phyloP scores from a whole-genome alignment of 2,888 invertebrate genomes.

The Hetaerina titia region DNA sequence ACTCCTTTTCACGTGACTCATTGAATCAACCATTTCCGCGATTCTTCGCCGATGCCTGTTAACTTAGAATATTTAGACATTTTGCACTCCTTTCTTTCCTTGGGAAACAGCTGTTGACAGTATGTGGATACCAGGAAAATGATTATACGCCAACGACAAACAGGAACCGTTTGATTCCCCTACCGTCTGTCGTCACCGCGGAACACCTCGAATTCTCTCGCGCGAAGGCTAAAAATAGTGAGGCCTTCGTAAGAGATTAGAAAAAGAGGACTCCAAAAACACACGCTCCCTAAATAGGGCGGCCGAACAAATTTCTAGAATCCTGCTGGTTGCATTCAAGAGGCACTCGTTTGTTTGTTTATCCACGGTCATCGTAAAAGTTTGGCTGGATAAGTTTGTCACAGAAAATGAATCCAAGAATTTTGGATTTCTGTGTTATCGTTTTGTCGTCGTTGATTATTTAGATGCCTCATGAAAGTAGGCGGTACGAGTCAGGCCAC shows the following conservation, averaged over 20 bases:
- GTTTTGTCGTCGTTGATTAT: background rate
- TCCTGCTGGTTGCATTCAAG: background rate
- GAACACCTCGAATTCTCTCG: background rate
- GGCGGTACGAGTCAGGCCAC: no score
- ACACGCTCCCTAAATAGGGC: background rate
- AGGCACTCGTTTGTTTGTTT: background rate
- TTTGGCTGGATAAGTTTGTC: background rate
- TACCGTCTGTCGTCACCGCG: background rate
- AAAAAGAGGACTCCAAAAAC: background rate
- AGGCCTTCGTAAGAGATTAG: background rate
- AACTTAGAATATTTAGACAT: background rate
- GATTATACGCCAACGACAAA: background rate
- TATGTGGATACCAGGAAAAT: background rate
- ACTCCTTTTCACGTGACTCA: background rate
- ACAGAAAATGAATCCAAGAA: background rate
- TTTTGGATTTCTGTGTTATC: background rate
- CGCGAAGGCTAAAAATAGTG: background rate
- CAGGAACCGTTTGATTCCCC: slow-evolving; percentile 1
- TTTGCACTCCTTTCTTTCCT: background rate
- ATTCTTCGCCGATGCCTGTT: background rate
- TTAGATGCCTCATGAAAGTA: background rate
- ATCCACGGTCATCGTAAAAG: background rate
- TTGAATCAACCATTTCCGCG: background rate
- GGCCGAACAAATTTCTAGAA: background rate
- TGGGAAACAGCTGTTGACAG: background rate